phyloP scores from a whole-genome alignment of 2,113 vertebrate species.

The Sinocyclocheilus anophthalmus region DNA sequence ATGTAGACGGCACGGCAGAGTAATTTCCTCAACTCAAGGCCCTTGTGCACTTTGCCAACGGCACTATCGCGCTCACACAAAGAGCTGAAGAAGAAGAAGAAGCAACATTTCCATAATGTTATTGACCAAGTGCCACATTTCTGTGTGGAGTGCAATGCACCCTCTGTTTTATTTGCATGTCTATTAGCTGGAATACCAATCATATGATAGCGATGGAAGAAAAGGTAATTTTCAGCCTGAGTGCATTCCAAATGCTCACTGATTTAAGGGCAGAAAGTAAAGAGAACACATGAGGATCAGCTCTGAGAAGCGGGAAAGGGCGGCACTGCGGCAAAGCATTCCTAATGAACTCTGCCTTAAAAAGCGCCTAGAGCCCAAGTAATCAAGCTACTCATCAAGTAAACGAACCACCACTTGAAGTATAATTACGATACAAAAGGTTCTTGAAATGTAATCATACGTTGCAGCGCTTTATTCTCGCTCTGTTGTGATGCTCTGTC shows the following conservation, averaged over 20 bases:
- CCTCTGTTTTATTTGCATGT: constrained; percentile 66
- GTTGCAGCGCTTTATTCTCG: not conserved
- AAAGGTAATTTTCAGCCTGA: constrained; percentile 71
- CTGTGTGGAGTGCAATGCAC: constrained; percentile 34
- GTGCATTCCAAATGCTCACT: constrained; percentile 59
- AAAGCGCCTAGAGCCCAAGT: not conserved
- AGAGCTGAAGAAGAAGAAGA: constrained; percentile 56
- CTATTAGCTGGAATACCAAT: constrained; percentile 65
- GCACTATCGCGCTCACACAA: constrained; percentile 69
- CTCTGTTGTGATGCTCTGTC: not conserved
- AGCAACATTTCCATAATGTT: constrained; percentile 70
- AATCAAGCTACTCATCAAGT: constrained; percentile 49
- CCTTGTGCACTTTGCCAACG: constrained; percentile 53
- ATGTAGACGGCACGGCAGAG: constrained; percentile 6
- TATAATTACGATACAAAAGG: constrained; percentile 6
- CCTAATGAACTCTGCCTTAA: constrained; percentile 13
- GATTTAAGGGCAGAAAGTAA: constrained; percentile 25
- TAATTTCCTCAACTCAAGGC: constrained; percentile 62
- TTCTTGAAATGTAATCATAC: constrained; percentile 20
- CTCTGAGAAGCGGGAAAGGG: constrained; percentile 11
- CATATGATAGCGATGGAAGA: constrained; percentile 56
- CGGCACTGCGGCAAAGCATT: constrained; percentile 13
- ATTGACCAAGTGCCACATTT: constrained; percentile 65
- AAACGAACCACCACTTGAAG: constrained; percentile 31
- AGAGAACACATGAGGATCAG: constrained; percentile 2